Conservation (phyloP, 2,888 invertebrate species). For the Parnassius apollo region DNA sequence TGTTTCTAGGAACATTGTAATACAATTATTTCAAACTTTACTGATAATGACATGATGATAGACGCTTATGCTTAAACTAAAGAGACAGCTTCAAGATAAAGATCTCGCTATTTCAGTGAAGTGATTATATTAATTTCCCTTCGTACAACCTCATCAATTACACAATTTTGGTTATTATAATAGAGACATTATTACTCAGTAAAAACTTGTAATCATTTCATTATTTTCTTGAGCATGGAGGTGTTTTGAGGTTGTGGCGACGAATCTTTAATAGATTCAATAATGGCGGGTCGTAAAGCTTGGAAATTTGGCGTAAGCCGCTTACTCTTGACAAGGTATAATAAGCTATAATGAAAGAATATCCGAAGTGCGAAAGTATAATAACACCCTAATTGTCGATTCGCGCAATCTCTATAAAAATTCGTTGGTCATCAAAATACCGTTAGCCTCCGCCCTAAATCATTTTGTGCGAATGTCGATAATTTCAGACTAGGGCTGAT, state of each 20-base stretch:
- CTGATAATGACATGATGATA: slow-evolving; percentile 41
- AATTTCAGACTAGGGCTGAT: slow-evolving; percentile 64
- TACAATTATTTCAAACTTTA: slow-evolving; percentile 43
- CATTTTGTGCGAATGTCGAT: slow-evolving; percentile 68
- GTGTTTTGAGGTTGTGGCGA: slow-evolving; percentile 4
- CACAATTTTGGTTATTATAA: slow-evolving; percentile 33
- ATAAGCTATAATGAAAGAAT: slow-evolving; percentile 39
- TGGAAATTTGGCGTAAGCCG: slow-evolving; percentile 29
- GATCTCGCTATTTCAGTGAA: slow-evolving; percentile 29
- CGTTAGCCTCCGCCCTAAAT: slow-evolving; percentile 67
- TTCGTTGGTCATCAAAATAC: slow-evolving; percentile 52
- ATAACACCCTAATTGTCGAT: slow-evolving; percentile 60
- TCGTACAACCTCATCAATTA: slow-evolving; percentile 26
- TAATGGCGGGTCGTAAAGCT: slow-evolving; percentile 33
- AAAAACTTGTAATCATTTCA: background rate
- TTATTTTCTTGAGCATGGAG: background rate
- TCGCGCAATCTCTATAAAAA: slow-evolving; percentile 67
- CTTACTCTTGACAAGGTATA: slow-evolving; percentile 38
- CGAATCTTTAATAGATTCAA: slow-evolving; percentile 12
- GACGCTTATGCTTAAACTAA: slow-evolving; percentile 38
- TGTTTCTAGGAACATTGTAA: slow-evolving; percentile 37
- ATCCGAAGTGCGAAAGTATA: slow-evolving; percentile 51
- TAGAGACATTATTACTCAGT: slow-evolving; percentile 5
- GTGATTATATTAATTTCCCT: slow-evolving; percentile 28
- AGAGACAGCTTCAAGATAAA: slow-evolving; percentile 28